Evolutionary conservation across 2,113 vertebrate species (phyloP).

Genomic region (Cranoglanis bouderius): DNA sequence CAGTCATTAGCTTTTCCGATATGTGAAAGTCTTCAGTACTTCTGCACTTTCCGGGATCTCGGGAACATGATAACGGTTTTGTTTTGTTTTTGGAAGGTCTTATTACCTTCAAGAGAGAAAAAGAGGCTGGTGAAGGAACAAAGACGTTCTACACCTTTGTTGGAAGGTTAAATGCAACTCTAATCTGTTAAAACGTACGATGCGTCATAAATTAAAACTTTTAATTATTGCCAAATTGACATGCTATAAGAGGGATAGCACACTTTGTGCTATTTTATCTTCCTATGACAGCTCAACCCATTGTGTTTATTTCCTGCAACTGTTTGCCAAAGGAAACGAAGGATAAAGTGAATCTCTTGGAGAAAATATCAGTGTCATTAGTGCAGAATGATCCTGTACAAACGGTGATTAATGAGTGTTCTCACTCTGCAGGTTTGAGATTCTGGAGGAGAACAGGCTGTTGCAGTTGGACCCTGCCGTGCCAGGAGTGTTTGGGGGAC

Average conservation of each 20-base stretch:
- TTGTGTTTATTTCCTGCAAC: neutral
- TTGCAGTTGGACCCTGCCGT: conserved; percentile 87
- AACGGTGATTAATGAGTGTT: no score
- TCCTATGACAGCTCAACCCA: neutral
- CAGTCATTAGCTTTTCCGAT: neutral
- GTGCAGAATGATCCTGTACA: neutral
- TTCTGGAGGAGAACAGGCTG: conserved; percentile 72
- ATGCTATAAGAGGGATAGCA: neutral
- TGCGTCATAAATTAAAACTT: neutral
- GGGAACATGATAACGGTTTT: neutral
- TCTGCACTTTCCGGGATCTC: neutral
- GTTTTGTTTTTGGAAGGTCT: no score
- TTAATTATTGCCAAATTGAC: neutral
- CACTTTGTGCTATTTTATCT: neutral
- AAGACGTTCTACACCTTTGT: neutral
- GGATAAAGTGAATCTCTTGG: neutral
- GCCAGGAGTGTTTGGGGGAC: conserved; percentile 86
- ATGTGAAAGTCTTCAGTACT: neutral
- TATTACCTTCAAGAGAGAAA: neutral
- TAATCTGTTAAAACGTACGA: neutral
- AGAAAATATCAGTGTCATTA: neutral
- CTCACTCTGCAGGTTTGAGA: conserved; percentile 67
- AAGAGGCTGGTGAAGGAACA: neutral
- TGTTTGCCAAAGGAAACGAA: neutral
- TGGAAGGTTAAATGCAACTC: neutral